Percentiles rank a stretch among this genome's conserved stretches.
These are phyloP conservation scores for Cryptus armator DNA, from an alignment of 2,888 invertebrate species.

Conservation along the genomic window DNA sequence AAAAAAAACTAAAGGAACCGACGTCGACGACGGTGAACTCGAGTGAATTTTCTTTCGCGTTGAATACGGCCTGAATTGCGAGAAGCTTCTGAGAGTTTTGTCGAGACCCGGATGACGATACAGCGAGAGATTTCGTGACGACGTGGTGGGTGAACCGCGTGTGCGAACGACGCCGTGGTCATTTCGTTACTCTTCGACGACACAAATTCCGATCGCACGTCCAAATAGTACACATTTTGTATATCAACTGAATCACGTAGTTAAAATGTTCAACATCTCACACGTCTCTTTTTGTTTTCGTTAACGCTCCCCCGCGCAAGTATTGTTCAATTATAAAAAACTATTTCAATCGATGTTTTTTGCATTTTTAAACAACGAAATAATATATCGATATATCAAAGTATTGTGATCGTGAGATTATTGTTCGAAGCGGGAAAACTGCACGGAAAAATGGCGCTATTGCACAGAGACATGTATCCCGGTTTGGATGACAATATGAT, in stretches of 20 bases:
- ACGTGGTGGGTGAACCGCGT: slow-evolving; percentile 19
- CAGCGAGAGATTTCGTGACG: no score
- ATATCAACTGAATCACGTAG: background rate
- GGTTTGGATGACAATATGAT: slow-evolving; percentile 85
- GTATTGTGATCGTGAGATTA: no score
- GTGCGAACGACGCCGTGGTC: slow-evolving; percentile 76
- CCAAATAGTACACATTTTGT: no score
- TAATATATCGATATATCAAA: no score
- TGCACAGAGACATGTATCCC: slow-evolving; percentile 75
- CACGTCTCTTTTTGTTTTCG: background rate
- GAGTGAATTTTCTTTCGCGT: background rate
- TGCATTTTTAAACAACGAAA: background rate
- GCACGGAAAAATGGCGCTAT: slow-evolving; percentile 73
- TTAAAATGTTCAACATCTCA: background rate
- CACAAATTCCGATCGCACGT: slow-evolving; percentile 61
- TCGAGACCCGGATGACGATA: slow-evolving; percentile 2
- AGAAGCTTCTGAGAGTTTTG: slow-evolving; percentile 12
- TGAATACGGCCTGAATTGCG: background rate
- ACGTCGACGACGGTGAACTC: background rate
- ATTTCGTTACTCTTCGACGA: slow-evolving; percentile 76
- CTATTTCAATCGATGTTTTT: background rate
- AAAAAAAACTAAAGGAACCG: background rate
- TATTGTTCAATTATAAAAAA: no score
- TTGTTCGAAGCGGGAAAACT: slow-evolving; percentile 27
- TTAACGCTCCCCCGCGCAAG: background rate